These are phyloP conservation scores for Panurus biarmicus DNA, from an alignment of 2,113 vertebrate genomes.

Conservation along the genomic window DNA sequence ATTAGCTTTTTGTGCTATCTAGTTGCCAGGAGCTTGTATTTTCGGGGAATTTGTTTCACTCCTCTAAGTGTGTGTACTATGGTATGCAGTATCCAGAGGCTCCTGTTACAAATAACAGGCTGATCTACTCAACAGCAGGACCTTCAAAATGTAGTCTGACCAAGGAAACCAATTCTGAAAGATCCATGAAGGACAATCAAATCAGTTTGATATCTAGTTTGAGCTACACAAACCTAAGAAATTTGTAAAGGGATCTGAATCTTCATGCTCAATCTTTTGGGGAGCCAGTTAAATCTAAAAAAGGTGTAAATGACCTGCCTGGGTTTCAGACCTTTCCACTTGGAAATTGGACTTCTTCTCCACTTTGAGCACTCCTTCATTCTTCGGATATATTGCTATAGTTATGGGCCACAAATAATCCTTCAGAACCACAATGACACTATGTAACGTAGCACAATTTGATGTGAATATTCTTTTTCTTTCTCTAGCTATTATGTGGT, in stretches of 20 bases:
- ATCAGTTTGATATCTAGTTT: background rate
- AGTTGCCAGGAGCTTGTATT: background rate
- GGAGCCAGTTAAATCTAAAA: background rate
- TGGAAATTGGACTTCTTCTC: background rate
- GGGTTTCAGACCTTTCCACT: background rate
- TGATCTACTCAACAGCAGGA: background rate
- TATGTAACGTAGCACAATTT: background rate
- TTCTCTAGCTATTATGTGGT: background rate
- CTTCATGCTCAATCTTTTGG: background rate
- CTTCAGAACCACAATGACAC: background rate
- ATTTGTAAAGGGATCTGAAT: background rate
- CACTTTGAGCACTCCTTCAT: background rate
- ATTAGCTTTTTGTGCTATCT: background rate
- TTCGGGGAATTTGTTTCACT: slow-evolving; percentile 2
- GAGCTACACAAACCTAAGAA: background rate
- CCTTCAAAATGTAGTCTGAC: background rate
- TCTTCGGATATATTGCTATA: background rate
- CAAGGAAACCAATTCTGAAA: background rate
- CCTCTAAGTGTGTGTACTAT: background rate
- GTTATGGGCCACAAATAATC: background rate
- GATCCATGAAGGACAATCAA: background rate
- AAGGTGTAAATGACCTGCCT: background rate
- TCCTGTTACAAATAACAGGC: background rate
- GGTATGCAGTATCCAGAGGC: background rate
- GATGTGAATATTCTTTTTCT: slow-evolving; percentile 9